Conservation (phyloP, 1,140 invertebrate genomes). For the Musca vetustissima region DNA sequence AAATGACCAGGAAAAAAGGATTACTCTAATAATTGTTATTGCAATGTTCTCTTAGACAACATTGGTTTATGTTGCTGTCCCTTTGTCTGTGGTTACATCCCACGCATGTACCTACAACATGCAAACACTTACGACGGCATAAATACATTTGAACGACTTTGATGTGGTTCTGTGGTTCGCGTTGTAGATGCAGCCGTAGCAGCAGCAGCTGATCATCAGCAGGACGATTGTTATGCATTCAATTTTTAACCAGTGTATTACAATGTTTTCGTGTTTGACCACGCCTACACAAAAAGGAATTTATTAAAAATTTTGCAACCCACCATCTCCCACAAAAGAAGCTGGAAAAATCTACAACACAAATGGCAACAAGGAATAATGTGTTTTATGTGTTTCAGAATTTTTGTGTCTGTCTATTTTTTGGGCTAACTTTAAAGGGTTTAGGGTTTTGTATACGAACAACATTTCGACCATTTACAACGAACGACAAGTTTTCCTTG, state of each 20-base stretch:
- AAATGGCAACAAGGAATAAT: conserved; percentile 8
- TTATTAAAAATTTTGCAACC: conserved; percentile 2
- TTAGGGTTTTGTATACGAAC: too few species aligned
- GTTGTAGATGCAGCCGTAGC: neutral
- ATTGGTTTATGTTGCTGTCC: conserved; percentile 1
- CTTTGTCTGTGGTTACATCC: neutral
- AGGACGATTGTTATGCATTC: conserved; percentile 11
- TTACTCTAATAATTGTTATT: conserved; percentile 23
- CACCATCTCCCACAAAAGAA: neutral
- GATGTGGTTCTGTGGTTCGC: neutral
- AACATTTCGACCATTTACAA: too few species aligned
- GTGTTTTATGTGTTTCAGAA: too few species aligned
- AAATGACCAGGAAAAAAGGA: neutral
- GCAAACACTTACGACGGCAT: too few species aligned
- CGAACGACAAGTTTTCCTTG: too few species aligned
- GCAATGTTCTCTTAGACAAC: conserved; percentile 11
- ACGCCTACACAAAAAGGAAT: conserved; percentile 20
- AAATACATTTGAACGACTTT: too few species aligned
- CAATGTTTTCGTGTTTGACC: conserved; percentile 18
- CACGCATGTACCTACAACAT: too few species aligned
- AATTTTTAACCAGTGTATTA: conserved; percentile 21
- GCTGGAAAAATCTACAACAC: too few species aligned
- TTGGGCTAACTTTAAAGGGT: too few species aligned
- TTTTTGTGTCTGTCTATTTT: too few species aligned
- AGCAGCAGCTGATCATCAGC: neutral